Conservation (phyloP, 2,888 invertebrate genomes). For the Limnephilus marmoratus region DNA sequence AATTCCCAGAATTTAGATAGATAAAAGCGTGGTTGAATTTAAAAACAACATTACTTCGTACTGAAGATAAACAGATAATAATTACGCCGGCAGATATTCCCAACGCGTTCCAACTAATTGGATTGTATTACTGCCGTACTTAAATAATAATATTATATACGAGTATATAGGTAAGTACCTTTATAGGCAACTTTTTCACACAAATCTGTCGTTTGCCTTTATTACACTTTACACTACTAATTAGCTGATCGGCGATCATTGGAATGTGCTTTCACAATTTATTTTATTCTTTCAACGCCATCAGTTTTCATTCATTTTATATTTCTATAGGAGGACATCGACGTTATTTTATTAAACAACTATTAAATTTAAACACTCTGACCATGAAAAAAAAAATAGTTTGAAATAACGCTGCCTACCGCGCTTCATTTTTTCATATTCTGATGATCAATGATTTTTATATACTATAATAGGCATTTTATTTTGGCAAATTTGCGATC, state of each 20-base stretch:
- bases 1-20: not conserved
- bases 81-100: slow-evolving; percentile 15
- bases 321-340: too few species aligned
- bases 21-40: not conserved
- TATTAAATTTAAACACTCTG: not conserved
- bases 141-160: not conserved
- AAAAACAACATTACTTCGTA: not conserved
- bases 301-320: not conserved
- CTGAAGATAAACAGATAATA: not conserved
- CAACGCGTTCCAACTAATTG: slow-evolving; percentile 16
- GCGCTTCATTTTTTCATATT: not conserved
- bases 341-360: too few species aligned
- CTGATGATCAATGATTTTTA: not conserved
- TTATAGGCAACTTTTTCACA: not conserved
- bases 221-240: not conserved
- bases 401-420: not conserved
- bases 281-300: not conserved
- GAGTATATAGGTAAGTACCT: not conserved
- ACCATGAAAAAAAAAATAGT: too few species aligned
- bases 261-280: not conserved
- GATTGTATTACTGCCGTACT: not conserved
- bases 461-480: not conserved
- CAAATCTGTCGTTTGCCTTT: not conserved
- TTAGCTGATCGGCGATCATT: not conserved
- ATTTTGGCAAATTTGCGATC: not conserved